Evolutionary conservation across 2,888 invertebrate genomes (phyloP).

Genomic region (Notodonta ziczac): DNA sequence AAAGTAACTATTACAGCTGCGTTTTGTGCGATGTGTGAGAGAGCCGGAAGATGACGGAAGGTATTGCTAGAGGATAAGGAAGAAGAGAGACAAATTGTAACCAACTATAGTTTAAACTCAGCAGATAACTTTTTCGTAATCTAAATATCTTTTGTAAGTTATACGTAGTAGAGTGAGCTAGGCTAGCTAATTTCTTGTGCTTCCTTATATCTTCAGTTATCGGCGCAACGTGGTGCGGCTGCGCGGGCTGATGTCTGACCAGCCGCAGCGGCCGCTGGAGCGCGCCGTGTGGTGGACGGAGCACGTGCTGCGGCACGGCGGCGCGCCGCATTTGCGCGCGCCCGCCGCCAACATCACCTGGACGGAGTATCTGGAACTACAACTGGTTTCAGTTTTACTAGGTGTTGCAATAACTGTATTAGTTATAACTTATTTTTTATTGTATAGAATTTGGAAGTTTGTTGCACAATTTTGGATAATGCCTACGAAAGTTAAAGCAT

Average conservation of each 20-base stretch:
- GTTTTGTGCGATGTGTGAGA: no score
- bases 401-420: slow-evolving; percentile 1
- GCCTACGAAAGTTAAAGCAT: not conserved
- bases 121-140: not conserved
- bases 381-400: slow-evolving; percentile 15
- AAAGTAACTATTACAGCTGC: no score
- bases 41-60: not conserved
- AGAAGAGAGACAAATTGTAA: not conserved
- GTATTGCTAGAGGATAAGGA: no score
- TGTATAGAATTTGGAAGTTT: not conserved
- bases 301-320: slow-evolving; percentile 38
- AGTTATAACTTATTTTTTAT: not conserved
- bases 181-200: no score
- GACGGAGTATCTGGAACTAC: not conserved
- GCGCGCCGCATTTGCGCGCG: slow-evolving; percentile 1
- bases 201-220: not conserved
- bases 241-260: not conserved
- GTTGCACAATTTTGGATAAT: not conserved
- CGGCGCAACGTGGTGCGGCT: not conserved
- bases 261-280: slow-evolving; percentile 28
- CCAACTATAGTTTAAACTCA: not conserved
- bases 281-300: slow-evolving; percentile 54
- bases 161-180: no score
- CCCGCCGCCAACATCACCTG: slow-evolving; percentile 4
- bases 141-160: no score